A percentile compares a stretch with the other conserved stretches of the same genome.
phyloP scores from a whole-genome alignment of 1,140 invertebrate genomes.

The Drosophila tani region DNA sequence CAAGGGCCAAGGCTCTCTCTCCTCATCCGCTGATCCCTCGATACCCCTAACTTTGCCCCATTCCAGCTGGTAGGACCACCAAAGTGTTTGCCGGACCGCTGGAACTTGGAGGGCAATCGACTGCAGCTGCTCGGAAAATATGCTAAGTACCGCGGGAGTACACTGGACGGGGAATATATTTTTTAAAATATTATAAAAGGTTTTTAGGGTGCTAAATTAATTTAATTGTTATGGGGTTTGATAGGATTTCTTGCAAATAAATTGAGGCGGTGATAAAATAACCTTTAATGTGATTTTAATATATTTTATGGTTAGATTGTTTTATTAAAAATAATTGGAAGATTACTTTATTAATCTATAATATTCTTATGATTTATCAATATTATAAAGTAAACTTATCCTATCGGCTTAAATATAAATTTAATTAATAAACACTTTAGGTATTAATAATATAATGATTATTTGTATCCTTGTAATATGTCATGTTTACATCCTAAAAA shows the following conservation, averaged over 20 bases:
- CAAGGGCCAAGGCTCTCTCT: conserved; percentile 32
- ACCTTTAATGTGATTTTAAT: background rate
- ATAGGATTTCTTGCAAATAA: too few species aligned
- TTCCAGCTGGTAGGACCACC: conserved; percentile 53
- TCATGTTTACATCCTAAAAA: background rate
- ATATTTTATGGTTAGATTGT: background rate
- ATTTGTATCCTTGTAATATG: background rate
- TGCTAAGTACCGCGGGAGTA: conserved; percentile 60
- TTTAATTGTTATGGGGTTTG: background rate
- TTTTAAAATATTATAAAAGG: background rate
- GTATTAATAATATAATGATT: background rate
- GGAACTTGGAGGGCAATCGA: conserved; percentile 45
- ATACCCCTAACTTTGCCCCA: conserved; percentile 9
- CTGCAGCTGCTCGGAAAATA: conserved; percentile 65
- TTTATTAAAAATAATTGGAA: too few species aligned
- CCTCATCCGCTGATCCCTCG: conserved; percentile 11
- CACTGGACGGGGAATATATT: conserved; percentile 16
- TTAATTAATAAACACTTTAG: background rate
- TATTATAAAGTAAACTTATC: too few species aligned
- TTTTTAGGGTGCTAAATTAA: too few species aligned
- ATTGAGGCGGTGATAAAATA: background rate
- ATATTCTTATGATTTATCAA: background rate
- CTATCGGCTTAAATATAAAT: background rate
- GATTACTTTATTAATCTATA: background rate
- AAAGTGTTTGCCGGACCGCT: conserved; percentile 58